Percentiles rank a stretch among this genome's conserved stretches.
These are phyloP conservation scores for Hemaris fuciformis DNA, from an alignment of 2,888 invertebrate genomes.

Conservation along the genomic window DNA sequence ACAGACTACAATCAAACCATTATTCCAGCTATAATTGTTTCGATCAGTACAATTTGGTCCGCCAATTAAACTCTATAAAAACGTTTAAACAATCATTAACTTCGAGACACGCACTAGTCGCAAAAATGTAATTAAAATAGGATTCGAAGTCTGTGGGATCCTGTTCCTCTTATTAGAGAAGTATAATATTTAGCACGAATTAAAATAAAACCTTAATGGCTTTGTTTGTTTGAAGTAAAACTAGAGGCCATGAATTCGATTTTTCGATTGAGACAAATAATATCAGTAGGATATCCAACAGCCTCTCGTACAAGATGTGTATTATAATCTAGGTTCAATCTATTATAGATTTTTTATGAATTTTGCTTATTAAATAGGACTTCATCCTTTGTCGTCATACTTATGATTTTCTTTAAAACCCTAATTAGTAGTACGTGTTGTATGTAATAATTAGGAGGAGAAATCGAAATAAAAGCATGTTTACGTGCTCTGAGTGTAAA, in stretches of 20 bases:
- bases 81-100: slow-evolving; percentile 17
- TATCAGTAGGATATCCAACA: too few species aligned
- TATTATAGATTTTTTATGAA: too few species aligned
- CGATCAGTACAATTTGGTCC: slow-evolving; percentile 65
- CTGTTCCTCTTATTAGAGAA: not conserved
- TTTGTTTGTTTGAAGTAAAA: too few species aligned
- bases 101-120: not conserved
- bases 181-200: not conserved
- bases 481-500: slow-evolving; percentile 24
- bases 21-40: slow-evolving; percentile 47
- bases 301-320: too few species aligned
- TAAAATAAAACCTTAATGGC: too few species aligned
- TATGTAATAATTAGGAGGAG: not conserved
- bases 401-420: not conserved
- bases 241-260: too few species aligned
- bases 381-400: not conserved
- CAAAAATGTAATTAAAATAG: not conserved
- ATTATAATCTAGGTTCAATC: too few species aligned
- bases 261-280: too few species aligned
- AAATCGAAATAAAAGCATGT: not conserved
- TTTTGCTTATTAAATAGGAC: not conserved
- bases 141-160: not conserved
- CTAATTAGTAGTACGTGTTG: not conserved
- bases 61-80: slow-evolving; percentile 58
- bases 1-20: slow-evolving; percentile 56